Base-by-base conservation (phyloP, 2,888 invertebrate species). In the Euspilapteryx auroguttella region DNA sequence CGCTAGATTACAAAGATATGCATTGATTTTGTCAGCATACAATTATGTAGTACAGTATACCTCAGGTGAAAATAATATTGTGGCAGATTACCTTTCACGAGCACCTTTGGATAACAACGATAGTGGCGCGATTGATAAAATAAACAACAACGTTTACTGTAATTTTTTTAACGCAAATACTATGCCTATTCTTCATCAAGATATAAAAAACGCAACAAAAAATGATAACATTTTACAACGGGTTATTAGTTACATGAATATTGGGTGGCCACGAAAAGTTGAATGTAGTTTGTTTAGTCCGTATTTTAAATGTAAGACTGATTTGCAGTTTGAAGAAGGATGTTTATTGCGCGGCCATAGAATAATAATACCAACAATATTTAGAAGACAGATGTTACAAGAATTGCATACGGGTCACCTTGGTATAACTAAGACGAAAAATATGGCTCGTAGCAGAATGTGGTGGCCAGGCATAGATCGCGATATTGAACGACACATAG, bases 401-500 rank as follows among this genome's bases (percentile, higher is more conserved):
- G 38, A 37, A 29, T 14, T 36, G 6, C 39, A 39, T 28, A 21
- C 9, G 1, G 9, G 29, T 1, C 38, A 38, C 25, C 21, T 36
- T n/a, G 37, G 39, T 3, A 38, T 36, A 10, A 28, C 33, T 7
- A 39, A 35, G 10, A 25, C 25, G 9, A 25, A 25, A 12, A 25
- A 15, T 11, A 15, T 14, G 9, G 25, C 25, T 8, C 30, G 35
- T 2, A 14, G 28, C 12, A 23, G 29, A 17, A 28, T 38, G 27
- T 38, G 38, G 38, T 36, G 36, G 38, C 35, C 34, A 2, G 24
- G 27, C 1, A 34, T 37, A 7, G 34, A 37, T 17, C 4, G 20
- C 4, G 38, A 37, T 14, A 39, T 37, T 17, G 36, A 35, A 13
- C 27, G 27, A 8, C 24, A 9, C 20, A 20, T 27, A n/a, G 24